Percentiles rank a stretch among this genome's conserved stretches.
These are phyloP conservation scores for Xiphophorus hellerii DNA, from an alignment of 2,113 vertebrate species.

Conservation along the genomic window DNA sequence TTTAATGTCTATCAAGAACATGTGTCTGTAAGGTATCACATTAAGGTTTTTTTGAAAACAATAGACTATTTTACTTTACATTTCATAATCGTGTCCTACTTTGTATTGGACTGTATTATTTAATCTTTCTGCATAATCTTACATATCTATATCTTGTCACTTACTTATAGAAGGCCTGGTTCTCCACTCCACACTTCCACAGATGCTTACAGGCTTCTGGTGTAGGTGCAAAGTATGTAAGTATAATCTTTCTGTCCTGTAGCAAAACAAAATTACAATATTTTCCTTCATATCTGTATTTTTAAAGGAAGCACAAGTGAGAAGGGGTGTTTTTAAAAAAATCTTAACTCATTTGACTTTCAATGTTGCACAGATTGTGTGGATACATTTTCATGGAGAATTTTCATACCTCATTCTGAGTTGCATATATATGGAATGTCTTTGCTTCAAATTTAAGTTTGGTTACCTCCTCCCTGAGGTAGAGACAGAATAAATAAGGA, in stretches of 20 bases:
- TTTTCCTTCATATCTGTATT: not conserved
- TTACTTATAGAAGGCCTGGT: constrained; percentile 99
- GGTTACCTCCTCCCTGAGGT: constrained; percentile 93
- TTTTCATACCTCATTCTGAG: constrained; percentile 92
- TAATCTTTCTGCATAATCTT: no score
- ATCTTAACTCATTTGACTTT: constrained; percentile 15
- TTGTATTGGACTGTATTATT: no score
- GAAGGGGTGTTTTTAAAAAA: not conserved
- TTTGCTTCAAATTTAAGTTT: constrained; percentile 99
- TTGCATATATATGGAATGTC: constrained; percentile 98
- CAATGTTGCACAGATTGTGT: constrained; percentile 12
- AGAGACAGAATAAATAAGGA: constrained; percentile 1
- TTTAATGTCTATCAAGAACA: no score
- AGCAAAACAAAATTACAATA: constrained; percentile 9
- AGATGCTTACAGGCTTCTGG: constrained; percentile 99
- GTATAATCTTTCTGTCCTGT: constrained; percentile 96
- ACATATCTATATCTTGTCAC: constrained; percentile 52
- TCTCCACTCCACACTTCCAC: constrained; percentile 98
- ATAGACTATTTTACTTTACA: not conserved
- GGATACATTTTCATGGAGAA: constrained; percentile 43
- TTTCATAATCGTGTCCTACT: not conserved
- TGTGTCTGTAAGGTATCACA: no score
- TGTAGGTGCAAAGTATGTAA: constrained; percentile 95
- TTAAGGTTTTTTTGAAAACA: no score
- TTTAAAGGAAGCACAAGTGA: not conserved